Conservation (phyloP, 2,113 vertebrate species). For the Mesitornis unicolor region DNA sequence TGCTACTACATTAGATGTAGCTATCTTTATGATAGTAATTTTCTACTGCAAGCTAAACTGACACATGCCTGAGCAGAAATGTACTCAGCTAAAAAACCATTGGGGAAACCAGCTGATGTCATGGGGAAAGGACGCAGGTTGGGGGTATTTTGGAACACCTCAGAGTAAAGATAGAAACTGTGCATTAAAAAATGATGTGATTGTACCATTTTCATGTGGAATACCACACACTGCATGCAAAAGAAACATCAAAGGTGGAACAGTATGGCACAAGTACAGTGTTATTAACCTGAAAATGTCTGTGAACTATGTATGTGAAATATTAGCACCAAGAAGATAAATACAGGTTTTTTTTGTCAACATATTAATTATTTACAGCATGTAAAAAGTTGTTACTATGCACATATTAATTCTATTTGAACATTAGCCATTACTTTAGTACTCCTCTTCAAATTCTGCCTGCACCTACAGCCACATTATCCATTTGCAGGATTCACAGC, state of each 20-base stretch:
- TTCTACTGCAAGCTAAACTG: not conserved
- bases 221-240: not conserved
- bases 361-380: not conserved
- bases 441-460: not conserved
- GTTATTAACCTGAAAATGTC: not conserved
- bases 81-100: not conserved
- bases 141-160: not conserved
- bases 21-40: not conserved
- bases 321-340: not conserved
- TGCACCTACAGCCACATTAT: not conserved
- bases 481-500: not conserved
- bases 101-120: not conserved
- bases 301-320: not conserved
- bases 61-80: not conserved
- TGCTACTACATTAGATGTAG: not conserved
- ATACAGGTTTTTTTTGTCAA: not conserved
- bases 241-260: not conserved
- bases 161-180: not conserved
- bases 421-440: not conserved
- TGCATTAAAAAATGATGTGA: not conserved
- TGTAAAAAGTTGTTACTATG: not conserved
- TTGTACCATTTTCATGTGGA: not conserved
- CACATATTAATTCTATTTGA: not conserved
- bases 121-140: not conserved
- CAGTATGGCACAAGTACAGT: not conserved